A percentile compares a stretch with the other conserved stretches of the same genome.
Evolutionary conservation across 2,797 vertebrate genomes (phyloP).

Genomic region (Triplophysa yarkandensis): DNA sequence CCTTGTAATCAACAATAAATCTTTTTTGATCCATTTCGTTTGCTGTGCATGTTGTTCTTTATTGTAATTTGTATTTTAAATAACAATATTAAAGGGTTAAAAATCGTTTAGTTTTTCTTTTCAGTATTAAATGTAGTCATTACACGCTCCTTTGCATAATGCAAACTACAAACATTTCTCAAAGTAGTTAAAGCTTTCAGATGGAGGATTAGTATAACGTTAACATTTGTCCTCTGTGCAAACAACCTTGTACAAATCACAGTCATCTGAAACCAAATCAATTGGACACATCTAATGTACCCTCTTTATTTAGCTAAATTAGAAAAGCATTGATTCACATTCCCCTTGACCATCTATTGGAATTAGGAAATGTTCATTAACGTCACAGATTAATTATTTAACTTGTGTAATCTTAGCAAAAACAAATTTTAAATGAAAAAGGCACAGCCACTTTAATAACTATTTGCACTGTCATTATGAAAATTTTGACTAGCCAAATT

Average conservation of each 20-base stretch:
- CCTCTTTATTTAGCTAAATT: background rate
- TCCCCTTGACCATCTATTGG: background rate
- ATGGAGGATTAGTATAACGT: background rate
- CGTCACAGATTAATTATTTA: background rate
- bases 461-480: background rate
- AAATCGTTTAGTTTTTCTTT: background rate
- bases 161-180: background rate
- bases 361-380: background rate
- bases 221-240: background rate
- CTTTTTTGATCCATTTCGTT: conserved; percentile 17
- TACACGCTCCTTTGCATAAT: background rate
- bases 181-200: background rate
- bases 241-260: background rate
- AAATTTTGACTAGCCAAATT: background rate
- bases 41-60: conserved; percentile 15
- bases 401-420: background rate
- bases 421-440: background rate
- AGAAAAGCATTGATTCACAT: background rate
- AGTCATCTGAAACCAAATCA: background rate
- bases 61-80: background rate
- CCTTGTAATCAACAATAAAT: conserved; percentile 41
- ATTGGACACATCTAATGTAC: background rate
- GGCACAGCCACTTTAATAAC: background rate
- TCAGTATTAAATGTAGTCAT: background rate
- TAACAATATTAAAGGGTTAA: conserved; percentile 4